A percentile compares a stretch with the other conserved stretches of the same genome.
phyloP scores from a whole-genome alignment of 2,888 invertebrate genomes.

The Brenthis ino region DNA sequence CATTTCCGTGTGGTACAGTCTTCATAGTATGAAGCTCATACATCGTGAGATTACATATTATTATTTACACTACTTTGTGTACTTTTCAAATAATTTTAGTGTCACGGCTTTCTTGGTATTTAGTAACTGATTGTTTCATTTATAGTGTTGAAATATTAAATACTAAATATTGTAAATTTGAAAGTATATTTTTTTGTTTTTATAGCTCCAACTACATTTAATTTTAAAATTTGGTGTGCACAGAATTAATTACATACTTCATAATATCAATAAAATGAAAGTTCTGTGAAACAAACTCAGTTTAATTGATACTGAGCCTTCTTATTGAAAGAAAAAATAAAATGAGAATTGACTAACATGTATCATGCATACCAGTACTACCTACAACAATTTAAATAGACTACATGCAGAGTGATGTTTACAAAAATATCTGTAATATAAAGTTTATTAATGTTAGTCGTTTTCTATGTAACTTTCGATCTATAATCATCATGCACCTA shows the following conservation, averaged over 20 bases:
- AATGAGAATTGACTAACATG: slow-evolving; percentile 13
- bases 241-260: too few relatives aligned
- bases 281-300: too few relatives aligned
- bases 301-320: too few relatives aligned
- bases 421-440: slow-evolving; percentile 15
- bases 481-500: slow-evolving; percentile 20
- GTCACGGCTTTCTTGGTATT: too few relatives aligned
- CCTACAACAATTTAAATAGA: slow-evolving; percentile 9
- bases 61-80: neutral
- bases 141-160: too few relatives aligned
- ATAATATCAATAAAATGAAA: too few relatives aligned
- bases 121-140: too few relatives aligned
- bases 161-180: too few relatives aligned
- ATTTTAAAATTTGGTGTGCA: too few relatives aligned
- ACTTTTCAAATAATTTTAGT: neutral
- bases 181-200: too few relatives aligned
- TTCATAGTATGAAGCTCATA: neutral
- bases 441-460: neutral
- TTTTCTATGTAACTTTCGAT: neutral
- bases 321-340: slow-evolving; percentile 5
- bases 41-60: neutral
- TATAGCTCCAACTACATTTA: too few relatives aligned
- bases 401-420: slow-evolving; percentile 20
- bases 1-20: too few relatives aligned
- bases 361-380: slow-evolving; percentile 23